These are phyloP conservation scores for Burhinus bistriatus DNA, from an alignment of 2,113 vertebrate species.

Conservation along the genomic window DNA sequence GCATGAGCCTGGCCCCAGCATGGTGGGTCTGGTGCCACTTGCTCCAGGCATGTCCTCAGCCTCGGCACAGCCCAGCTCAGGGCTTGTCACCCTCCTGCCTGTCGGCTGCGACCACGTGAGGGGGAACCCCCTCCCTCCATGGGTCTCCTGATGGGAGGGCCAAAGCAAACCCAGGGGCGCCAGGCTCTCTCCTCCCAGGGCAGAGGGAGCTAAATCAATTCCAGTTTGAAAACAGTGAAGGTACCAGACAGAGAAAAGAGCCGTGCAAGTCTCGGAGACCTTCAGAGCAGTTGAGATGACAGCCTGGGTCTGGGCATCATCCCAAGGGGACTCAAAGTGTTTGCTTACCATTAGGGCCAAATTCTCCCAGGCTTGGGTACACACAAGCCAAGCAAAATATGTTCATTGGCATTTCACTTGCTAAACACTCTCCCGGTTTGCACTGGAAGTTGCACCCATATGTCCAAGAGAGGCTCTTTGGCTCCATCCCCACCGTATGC, in stretches of 20 bases:
- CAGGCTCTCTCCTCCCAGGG: not conserved
- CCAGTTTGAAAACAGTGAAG: not conserved
- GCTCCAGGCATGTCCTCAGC: not conserved
- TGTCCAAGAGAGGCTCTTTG: not conserved
- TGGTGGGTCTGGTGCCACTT: not conserved
- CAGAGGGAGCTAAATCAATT: not conserved
- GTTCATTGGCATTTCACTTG: not conserved
- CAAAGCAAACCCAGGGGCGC: not conserved
- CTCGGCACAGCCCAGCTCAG: not conserved
- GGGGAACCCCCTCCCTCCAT: not conserved
- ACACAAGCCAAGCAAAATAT: constrained; percentile 2
- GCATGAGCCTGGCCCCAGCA: not conserved
- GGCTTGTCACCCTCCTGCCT: not conserved
- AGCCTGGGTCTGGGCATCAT: not conserved
- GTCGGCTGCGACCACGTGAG: accelerated
- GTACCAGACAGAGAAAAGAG: not conserved
- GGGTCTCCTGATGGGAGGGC: not conserved
- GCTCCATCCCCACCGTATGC: accelerated
- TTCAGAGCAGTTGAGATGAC: not conserved
- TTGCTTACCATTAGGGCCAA: not conserved
- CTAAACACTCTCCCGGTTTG: not conserved
- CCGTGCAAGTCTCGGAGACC: not conserved
- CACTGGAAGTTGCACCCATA: not conserved
- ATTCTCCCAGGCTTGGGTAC: not conserved
- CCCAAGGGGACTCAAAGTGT: not conserved